phyloP scores from a whole-genome alignment of 2,113 vertebrate genomes.

The Apteryx mantelli region DNA sequence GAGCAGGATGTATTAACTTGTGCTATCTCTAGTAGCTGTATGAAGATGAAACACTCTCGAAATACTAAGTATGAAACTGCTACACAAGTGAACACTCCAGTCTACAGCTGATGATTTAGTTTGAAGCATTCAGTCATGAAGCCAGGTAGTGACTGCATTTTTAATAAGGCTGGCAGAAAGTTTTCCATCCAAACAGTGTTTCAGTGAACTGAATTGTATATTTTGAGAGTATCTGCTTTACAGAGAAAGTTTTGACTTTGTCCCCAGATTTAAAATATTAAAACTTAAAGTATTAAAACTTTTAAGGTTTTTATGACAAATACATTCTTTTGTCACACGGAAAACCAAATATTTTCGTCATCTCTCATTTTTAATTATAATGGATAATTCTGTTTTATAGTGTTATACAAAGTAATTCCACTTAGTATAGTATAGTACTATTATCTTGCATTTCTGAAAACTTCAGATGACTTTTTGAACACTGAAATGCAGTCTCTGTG shows the following conservation, averaged over 20 bases:
- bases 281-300: background rate
- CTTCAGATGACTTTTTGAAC: background rate
- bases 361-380: background rate
- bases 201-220: background rate
- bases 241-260: background rate
- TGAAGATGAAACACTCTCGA: background rate
- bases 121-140: background rate
- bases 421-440: background rate
- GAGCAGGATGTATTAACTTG: background rate
- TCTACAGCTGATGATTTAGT: background rate
- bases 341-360: background rate
- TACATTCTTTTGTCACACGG: background rate
- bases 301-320: background rate
- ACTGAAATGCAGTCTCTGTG: background rate
- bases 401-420: background rate
- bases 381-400: background rate
- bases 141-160: background rate
- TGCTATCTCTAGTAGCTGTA: background rate
- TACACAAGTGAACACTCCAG: background rate
- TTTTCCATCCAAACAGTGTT: background rate
- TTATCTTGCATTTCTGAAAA: background rate
- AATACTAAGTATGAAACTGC: background rate
- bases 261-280: background rate
- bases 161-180: slow-evolving; percentile 7
- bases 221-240: background rate